Conservation (phyloP, 2,797 vertebrate genomes). For the Pteropus rufus region DNA sequence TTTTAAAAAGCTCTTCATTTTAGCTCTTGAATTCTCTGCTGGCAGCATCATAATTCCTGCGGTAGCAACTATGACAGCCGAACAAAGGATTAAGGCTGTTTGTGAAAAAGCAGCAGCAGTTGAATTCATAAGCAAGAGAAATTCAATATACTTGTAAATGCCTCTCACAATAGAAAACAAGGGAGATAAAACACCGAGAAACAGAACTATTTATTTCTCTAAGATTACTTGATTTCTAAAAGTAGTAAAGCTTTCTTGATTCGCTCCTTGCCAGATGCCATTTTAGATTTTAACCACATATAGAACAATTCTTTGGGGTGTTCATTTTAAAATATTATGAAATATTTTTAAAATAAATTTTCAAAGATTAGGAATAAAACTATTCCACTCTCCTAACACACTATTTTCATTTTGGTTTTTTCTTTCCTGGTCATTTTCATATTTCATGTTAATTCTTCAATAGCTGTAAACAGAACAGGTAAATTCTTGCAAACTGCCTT, state of each 20-base stretch:
- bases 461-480: background rate
- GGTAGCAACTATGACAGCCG: background rate
- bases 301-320: background rate
- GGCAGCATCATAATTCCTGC: background rate
- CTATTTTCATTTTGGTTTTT: background rate
- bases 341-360: background rate
- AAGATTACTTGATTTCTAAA: background rate
- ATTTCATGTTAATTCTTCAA: background rate
- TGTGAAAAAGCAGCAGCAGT: background rate
- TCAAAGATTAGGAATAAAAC: background rate
- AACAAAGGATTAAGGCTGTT: conserved; percentile 53
- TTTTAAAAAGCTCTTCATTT: conserved; percentile 43
- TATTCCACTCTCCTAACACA: background rate
- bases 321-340: background rate
- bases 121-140: conserved; percentile 59
- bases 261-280: background rate
- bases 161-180: conserved; percentile 30
- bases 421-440: conserved; percentile 4
- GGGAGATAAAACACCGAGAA: background rate
- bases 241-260: background rate
- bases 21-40: background rate
- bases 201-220: background rate
- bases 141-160: conserved; percentile 51
- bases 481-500: conserved; percentile 1
- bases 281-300: background rate